Percentiles rank a stretch among this genome's conserved stretches.
Conservation (phyloP, 2,113 vertebrate species). For the Phyllopteryx taeniolatus region DNA sequence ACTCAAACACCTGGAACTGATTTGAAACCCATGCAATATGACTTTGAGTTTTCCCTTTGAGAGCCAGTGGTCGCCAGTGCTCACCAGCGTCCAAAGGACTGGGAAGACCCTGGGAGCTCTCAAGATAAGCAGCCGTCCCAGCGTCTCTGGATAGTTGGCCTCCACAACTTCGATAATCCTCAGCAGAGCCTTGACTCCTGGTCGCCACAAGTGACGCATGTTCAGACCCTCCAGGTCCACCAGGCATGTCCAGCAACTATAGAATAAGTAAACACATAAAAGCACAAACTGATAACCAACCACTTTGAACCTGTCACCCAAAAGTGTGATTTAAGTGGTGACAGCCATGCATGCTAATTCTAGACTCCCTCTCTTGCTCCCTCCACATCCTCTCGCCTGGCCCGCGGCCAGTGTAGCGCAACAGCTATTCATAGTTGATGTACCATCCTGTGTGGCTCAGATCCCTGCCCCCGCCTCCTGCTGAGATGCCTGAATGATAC, state of each 20-base stretch:
- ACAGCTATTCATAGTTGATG: constrained; percentile 31
- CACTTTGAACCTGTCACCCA: constrained; percentile 45
- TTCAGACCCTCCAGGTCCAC: constrained; percentile 95
- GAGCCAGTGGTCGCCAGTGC: constrained; percentile 28
- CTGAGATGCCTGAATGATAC: constrained; percentile 35
- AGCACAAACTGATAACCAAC: constrained; percentile 10
- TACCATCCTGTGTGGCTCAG: constrained; percentile 28
- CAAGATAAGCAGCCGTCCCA: constrained; percentile 90
- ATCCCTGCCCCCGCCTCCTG: constrained; percentile 26
- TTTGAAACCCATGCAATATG: neutral
- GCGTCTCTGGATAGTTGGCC: constrained; percentile 95
- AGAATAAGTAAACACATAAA: neutral
- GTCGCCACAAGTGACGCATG: constrained; percentile 96
- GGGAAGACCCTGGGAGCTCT: constrained; percentile 92
- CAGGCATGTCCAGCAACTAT: constrained; percentile 89
- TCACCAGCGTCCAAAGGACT: constrained; percentile 93
- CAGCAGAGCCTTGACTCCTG: constrained; percentile 91
- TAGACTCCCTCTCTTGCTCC: constrained; percentile 2
- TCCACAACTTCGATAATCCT: constrained; percentile 97
- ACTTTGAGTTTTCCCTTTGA: neutral
- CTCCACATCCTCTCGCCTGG: constrained; percentile 9
- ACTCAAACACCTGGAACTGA: neutral
- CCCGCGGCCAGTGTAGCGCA: constrained; percentile 2
- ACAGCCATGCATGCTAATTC: constrained; percentile 40
- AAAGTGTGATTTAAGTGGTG: constrained; percentile 37